Base-by-base conservation (phyloP, 2,888 invertebrate genomes). In the Dexiosoma caninum region DNA sequence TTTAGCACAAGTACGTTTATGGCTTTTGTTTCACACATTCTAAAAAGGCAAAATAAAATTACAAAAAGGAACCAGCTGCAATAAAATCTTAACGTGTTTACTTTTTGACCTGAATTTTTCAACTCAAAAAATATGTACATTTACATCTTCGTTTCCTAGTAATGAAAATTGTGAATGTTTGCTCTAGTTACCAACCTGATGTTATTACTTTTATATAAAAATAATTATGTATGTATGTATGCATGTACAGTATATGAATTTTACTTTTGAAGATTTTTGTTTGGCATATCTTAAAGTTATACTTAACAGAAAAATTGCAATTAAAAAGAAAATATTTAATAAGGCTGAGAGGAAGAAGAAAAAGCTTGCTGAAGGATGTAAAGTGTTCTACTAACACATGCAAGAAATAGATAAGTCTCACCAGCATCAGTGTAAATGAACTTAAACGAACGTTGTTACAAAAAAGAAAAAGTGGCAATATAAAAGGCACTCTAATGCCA, bases 21-120 rank as follows among this genome's bases (percentile, higher is more conserved):
- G 8, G 7, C 19, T 9, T 44, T 16, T 19, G 1, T 16, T 44
- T 44, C 19, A 44, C 9, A 19, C 2, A 40, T n/a, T n/a, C n/a
- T n/a, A n/a, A n/a, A n/a, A 7, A 1, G n/a, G 42, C 8, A 42
- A 16, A 7, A 42, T n/a, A 44, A 19, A 44, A 19, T 40, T 4
- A 4, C 14, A 44, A 44, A 44, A 44, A 5, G n/a, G n/a, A n/a
- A n/a, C n/a, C n/a, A 14, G 2, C 42, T 16, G 7, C 10, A 2
- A 14, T 6, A 60, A 67, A 67, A 75, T n/a, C 27, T 46, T 51
- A 32, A 67, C 51, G 32, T 67, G 53, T 67, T 59, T 60, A 60
- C 57, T 66, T 67, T 59, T 60, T 53, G 67, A 60, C 67, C 67
- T 76, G 75, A 51, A 59, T 76, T 51, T 23, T 72, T 30, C 21